Conservation (phyloP, 2,888 invertebrate genomes). For the Masnerella sp. region DNA sequence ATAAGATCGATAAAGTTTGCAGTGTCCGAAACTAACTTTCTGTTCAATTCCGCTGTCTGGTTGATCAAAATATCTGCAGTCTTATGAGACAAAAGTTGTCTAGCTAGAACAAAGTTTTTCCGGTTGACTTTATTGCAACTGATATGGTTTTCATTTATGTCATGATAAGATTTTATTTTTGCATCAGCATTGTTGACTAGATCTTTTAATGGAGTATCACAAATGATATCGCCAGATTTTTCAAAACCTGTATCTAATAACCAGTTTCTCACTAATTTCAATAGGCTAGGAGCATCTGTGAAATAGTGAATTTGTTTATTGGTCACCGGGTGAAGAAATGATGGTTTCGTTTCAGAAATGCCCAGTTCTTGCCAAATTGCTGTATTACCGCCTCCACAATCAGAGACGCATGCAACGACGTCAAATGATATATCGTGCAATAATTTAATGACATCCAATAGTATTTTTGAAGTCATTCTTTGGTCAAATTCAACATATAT, state of each 20-base stretch:
- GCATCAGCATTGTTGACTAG: slow-evolving; percentile 3
- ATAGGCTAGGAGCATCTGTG: slow-evolving; percentile 65
- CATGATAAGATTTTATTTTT: slow-evolving; percentile 36
- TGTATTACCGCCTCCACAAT: slow-evolving; percentile 50
- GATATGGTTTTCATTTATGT: slow-evolving; percentile 58
- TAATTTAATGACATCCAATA: slow-evolving; percentile 53
- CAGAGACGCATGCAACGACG: slow-evolving; percentile 65
- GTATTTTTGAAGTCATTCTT: slow-evolving; percentile 65
- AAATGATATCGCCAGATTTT: slow-evolving; percentile 23
- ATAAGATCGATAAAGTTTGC: slow-evolving; percentile 63
- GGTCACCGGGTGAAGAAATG: slow-evolving; percentile 63
- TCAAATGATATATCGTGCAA: slow-evolving; percentile 61
- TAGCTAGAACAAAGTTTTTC: slow-evolving; percentile 64
- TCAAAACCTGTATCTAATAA: slow-evolving; percentile 64
- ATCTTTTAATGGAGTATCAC: slow-evolving; percentile 6
- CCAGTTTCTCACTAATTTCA: slow-evolving; percentile 65
- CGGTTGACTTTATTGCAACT: slow-evolving; percentile 58
- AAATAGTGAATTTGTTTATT: slow-evolving; percentile 61
- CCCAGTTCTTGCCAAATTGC: slow-evolving; percentile 61
- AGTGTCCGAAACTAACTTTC: slow-evolving; percentile 21
- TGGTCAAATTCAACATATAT: slow-evolving; percentile 65
- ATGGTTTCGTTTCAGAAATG: slow-evolving; percentile 59
- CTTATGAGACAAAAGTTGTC: slow-evolving; percentile 64
- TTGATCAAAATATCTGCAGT: slow-evolving; percentile 64
- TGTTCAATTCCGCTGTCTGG: slow-evolving; percentile 53